Evolutionary conservation across 1,140 invertebrate genomes (phyloP).

Genomic region (Geopemphigus sp.): DNA sequence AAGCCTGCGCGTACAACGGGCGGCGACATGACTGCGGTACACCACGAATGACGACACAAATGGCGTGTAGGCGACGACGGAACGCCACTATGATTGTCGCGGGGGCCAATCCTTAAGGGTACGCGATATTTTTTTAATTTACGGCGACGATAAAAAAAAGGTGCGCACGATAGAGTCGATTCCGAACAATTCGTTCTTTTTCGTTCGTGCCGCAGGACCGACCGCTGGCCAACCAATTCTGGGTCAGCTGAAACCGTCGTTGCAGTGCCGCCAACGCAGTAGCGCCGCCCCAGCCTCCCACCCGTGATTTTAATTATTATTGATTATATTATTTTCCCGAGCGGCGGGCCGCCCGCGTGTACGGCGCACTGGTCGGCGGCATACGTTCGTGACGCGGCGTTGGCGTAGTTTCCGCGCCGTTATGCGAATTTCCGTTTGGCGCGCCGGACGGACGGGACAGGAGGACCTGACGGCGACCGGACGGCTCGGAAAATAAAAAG

Average conservation of each 20-base stretch:
- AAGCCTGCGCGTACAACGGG: not conserved
- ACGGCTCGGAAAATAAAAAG: too few relatives aligned
- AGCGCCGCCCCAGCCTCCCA: not conserved
- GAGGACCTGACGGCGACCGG: too few relatives aligned
- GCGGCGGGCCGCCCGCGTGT: too few relatives aligned
- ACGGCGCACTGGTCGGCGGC: too few relatives aligned
- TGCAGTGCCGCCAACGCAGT: constrained; percentile 37
- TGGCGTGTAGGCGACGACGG: not conserved
- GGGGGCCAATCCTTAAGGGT: not conserved
- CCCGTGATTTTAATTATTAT: not conserved
- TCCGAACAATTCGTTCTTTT: too few relatives aligned
- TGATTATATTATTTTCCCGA: not conserved
- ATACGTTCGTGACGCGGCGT: too few relatives aligned
- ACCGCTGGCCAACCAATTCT: constrained; percentile 20
- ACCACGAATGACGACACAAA: not conserved
- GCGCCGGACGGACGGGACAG: too few relatives aligned
- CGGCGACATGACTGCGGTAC: not conserved
- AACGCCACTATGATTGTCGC: too few relatives aligned
- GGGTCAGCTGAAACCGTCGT: constrained; percentile 35
- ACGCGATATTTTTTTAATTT: not conserved
- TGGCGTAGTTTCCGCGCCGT: too few relatives aligned
- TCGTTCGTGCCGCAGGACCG: not conserved
- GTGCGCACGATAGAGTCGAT: too few relatives aligned
- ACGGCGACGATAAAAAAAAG: not conserved
- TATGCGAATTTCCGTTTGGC: too few relatives aligned